A percentile compares a stretch with the other conserved stretches of the same genome.
phyloP scores from a whole-genome alignment of 30 jellyfish, hydroid and myxozoan genomes.

The Nemopilema nomurai region DNA sequence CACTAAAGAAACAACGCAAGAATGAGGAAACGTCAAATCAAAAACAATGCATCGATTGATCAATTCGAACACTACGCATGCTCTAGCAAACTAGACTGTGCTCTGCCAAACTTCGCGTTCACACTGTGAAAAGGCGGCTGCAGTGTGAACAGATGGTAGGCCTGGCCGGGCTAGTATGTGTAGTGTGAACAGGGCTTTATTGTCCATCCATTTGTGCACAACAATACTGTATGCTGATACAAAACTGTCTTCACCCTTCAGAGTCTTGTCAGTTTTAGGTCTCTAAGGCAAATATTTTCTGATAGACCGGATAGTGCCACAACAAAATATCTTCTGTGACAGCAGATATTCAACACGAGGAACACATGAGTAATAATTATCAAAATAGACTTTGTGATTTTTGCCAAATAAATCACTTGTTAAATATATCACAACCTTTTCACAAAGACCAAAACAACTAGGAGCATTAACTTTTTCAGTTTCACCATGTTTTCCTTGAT shows the following conservation, averaged over 20 bases:
- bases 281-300: slow-evolving; percentile 28
- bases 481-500: slow-evolving; percentile 68
- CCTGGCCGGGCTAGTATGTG: too few relatives aligned
- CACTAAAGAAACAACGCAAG: too few relatives aligned
- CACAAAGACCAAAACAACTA: slow-evolving; percentile 31
- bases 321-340: neutral
- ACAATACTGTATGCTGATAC: slow-evolving; percentile 44
- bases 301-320: slow-evolving; percentile 62
- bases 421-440: slow-evolving; percentile 36
- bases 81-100: too few relatives aligned
- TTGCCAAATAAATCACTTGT: slow-evolving; percentile 53
- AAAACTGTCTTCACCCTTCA: slow-evolving; percentile 61
- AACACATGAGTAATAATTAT: slow-evolving; percentile 53
- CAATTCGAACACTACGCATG: too few relatives aligned
- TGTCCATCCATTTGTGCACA: slow-evolving; percentile 73
- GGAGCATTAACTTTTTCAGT: slow-evolving; percentile 10
- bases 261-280: slow-evolving; percentile 25
- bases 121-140: too few relatives aligned
- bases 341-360: slow-evolving; percentile 51
- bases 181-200: too few relatives aligned
- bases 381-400: slow-evolving; percentile 56
- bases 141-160: too few relatives aligned
- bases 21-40: too few relatives aligned
- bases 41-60: too few relatives aligned
- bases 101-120: too few relatives aligned